Base-by-base conservation (phyloP, 2,888 invertebrate species). In the Netelia fuscicornis region DNA sequence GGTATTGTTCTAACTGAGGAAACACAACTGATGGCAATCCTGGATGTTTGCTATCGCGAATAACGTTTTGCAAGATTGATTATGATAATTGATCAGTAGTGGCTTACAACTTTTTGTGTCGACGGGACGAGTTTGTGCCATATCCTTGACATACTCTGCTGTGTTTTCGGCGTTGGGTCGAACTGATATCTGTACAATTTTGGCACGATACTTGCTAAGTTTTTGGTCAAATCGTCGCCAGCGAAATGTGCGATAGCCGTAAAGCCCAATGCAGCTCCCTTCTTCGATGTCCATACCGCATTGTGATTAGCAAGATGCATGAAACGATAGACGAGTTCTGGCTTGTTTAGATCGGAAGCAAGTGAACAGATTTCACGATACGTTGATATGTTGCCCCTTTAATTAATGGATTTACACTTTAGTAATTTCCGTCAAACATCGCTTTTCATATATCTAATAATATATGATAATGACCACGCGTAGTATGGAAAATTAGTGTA, bases 261-360 rank as follows among this genome's bases (percentile, higher is more conserved):
- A 93, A 99, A 97, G 0, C 98, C 98, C 94, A 98, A 98, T 0
- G 98, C 98, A 9, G 98, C 98, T 10, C 98, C 98, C 95, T 97
- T 98, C 92, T 98, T 98, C 8, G 98, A 98, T 90, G 98, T 98
- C 99, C 98, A 99, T 76, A 97, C 95, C 1, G 98, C 97, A 94
- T 99, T 98, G 92, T 98, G 98, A 95, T 98, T 98, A 0, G 98
- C 98, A 86, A 99, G 94, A 93, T 98, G 97, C 97, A 99, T 98
- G 93, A 99, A 99, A 94, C 98, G 98, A 94, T 99, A 99, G 86
- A 98, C 96, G 85, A 99, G 95, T 92, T 99, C 98, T 0, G 99
- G 99, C 92, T 99, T 98, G 92, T 98, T 98, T 86, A 99, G 94
- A 94, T 99, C 98, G 0, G 98, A 98, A 0, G 98, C 98, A 64